Evolutionary conservation across 92 coral and sea anemone species (phyloP), one percentile per base, ranked within the genome.

Genomic region (Palythoa grandiflora): DNA sequence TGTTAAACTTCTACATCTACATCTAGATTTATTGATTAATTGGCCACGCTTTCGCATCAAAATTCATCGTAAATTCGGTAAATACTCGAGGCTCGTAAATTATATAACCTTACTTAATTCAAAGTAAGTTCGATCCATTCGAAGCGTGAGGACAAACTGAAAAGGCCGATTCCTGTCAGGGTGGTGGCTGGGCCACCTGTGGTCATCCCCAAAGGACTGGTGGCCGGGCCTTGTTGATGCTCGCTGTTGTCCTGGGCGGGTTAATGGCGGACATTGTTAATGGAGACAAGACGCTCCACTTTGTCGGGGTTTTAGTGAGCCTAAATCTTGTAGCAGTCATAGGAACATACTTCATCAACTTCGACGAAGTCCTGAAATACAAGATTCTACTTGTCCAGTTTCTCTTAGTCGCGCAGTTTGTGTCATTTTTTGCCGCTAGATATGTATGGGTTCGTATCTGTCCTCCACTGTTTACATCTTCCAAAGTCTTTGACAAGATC

Each of bases 391-490:
- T 95, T 35, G 88, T 89, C 53, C 98, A 95, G 77, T 76, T 86
- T 55, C 83, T 92, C 68, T 75, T 95, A 21, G 74, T 91, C 1
- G 5, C 61, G 20, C 98, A 95, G 54, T 94, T 94, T 3, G 17
- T 88, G 38, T 54, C 91, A 84, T 95, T 93, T 87, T 92, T 90
- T 44, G 9, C 90, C 35, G 96, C 95, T 5, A 86, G 95, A 54
- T 95, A 92, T 59, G 90, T 90, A 10, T 95, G 96, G 96, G 48
- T 90, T 66, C 89, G 93, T n/a, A 54, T 95, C 48, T 90, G 94
- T 21, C 89, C 86, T 20, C 90, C 96, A 38, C 77, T 92, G 59
- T 90, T 60, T 51, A 55, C 83, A 47, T 87, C 91, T 14, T 73
- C 90, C 10, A 83, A 50, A 19, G 5, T 76, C 71, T 19, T 88